Conservation (phyloP, 2,113 vertebrate species). For the Zosterops borbonicus region DNA sequence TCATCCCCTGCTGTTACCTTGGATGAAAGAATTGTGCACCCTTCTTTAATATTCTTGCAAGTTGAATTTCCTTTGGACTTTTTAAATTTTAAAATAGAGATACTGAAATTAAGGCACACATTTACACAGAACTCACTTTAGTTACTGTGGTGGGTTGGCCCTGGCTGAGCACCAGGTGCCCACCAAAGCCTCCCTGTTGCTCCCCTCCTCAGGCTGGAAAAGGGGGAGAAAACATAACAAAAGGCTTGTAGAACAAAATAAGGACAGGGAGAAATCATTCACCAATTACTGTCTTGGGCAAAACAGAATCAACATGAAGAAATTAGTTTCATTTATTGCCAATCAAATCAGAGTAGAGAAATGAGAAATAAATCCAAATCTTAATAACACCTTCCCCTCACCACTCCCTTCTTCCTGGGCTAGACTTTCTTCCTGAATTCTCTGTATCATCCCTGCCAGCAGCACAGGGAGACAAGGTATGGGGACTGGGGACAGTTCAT, state of each 20-base stretch:
- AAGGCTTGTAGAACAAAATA: background rate
- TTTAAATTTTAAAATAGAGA: background rate
- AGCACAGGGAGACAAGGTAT: background rate
- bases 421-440: background rate
- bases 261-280: background rate
- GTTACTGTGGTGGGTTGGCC: background rate
- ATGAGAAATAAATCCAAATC: background rate
- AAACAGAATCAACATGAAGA: background rate
- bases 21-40: background rate
- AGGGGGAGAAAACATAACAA: background rate
- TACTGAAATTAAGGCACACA: background rate
- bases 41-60: background rate
- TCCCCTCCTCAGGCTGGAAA: background rate
- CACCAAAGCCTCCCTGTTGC: background rate
- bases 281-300: rapidly evolving
- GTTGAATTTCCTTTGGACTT: background rate
- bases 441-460: background rate
- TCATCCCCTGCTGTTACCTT: background rate
- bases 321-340: background rate
- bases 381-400: background rate
- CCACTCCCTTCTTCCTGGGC: background rate
- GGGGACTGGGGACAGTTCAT: background rate
- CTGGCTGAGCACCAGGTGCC: background rate
- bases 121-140: background rate
- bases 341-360: background rate